Base-by-base conservation (phyloP, 2,888 invertebrate species). In the Pseudeuparius sepicola region DNA sequence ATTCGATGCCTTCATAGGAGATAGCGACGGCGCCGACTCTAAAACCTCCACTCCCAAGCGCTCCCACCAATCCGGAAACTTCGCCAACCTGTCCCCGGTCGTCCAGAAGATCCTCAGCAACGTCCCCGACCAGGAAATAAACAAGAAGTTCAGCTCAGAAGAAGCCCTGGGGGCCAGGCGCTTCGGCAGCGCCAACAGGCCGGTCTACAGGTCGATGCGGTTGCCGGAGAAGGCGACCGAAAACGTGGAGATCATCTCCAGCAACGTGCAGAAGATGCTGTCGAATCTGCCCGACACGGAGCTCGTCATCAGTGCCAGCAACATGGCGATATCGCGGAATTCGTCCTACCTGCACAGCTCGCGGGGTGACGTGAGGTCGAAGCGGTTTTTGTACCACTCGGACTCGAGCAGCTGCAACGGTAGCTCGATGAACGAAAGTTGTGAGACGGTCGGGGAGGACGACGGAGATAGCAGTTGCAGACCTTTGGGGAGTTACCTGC, bases 1-100 rank as follows among this genome's bases (percentile, higher is more conserved):
- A 64, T 88, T 87, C 62, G 89, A 90, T 67, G 81, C 82, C 45
- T 68, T 88, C 47, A 70, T 70, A 51, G 73, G 67, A 49, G 67
- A 66, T 39, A 39, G 44, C 37, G 25, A 37, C 24, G 43, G 50
- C 13, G 23, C 39, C 29, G 44, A 50, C 34, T 39, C 37, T 9
- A 46, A 43, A 31, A 44, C 48, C 3, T 48, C 46, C 34, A 46
- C 51, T 4, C 54, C 56, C 2, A 56, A 52, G 42, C 54, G 55
- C 23, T 47, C 49, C 53, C 65, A 52, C 31, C 60, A 61, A 44
- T 50, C 50, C 4, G 55, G 65, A 40, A 59, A 59, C 27, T 71
- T 74, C 51, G 67, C 68, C 35, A 68, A 69, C 50, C 60, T 74
- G 9, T 74, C 74, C 11, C 71, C 73, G 3, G 71, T 71, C 49